Conservation (phyloP, 1,140 invertebrate species). For the Trichonephila clavipes region DNA sequence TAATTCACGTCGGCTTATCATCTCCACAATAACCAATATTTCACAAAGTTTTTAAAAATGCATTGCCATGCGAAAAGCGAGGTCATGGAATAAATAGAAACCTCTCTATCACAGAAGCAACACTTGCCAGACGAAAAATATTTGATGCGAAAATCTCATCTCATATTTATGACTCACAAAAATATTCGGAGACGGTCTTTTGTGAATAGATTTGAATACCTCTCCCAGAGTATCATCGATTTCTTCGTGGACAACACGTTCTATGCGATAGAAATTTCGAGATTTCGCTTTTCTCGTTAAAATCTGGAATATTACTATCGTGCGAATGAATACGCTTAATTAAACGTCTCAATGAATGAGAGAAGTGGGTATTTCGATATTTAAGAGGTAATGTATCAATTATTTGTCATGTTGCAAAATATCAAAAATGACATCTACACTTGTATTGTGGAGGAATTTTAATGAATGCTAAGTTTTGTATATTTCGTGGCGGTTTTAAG, state of each 20-base stretch:
- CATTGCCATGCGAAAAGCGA: too few relatives aligned
- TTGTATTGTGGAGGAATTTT: too few relatives aligned
- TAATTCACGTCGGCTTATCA: too few relatives aligned
- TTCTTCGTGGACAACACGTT: not conserved
- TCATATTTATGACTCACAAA: constrained; percentile 8
- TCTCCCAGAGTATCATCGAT: not conserved
- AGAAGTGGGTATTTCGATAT: not conserved
- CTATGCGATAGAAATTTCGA: not conserved
- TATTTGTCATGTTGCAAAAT: not conserved
- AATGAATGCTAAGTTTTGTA: too few relatives aligned
- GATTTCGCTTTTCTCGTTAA: not conserved
- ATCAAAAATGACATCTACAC: too few relatives aligned
- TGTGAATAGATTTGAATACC: not conserved
- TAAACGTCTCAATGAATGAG: not conserved
- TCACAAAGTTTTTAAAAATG: too few relatives aligned
- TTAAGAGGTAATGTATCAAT: not conserved
- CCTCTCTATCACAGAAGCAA: not conserved
- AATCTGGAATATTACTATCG: not conserved
- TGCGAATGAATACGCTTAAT: not conserved
- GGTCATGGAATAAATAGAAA: not conserved
- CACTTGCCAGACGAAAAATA: not conserved
- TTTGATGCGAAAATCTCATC: constrained; percentile 11
- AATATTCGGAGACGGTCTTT: not conserved
- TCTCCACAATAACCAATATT: too few relatives aligned
- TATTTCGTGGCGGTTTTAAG: too few relatives aligned